Conservation (phyloP, 2,797 vertebrate genomes). For the Darevskia nairensis region DNA sequence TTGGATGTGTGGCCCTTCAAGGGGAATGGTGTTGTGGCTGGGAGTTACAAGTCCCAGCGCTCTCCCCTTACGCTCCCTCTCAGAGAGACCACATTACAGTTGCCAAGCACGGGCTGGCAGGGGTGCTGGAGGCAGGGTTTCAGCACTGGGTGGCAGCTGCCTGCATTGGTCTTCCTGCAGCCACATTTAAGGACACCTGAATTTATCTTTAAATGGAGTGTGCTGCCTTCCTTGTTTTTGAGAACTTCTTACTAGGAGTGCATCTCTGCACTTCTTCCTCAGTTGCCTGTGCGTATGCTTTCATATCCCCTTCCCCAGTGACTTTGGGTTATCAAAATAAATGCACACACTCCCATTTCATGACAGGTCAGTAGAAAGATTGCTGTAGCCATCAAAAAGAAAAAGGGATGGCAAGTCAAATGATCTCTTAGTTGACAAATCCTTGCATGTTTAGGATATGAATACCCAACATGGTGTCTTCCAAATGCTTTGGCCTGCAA, state of each 20-base stretch:
- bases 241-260: background rate
- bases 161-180: background rate
- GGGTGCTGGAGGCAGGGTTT: background rate
- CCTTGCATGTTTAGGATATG: too few relatives aligned
- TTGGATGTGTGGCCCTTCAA: rapidly evolving
- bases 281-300: background rate
- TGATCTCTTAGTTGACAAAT: too few relatives aligned
- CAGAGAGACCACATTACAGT: background rate
- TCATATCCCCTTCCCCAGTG: background rate
- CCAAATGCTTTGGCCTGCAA: too few relatives aligned
- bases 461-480: too few relatives aligned
- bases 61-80: too few relatives aligned
- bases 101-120: background rate
- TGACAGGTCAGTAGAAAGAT: background rate
- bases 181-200: background rate
- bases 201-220: background rate
- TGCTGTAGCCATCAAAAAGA: background rate
- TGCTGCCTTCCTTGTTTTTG: background rate
- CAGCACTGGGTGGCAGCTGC: background rate
- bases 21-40: too few relatives aligned
- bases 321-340: background rate
- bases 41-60: background rate
- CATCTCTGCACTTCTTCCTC: background rate
- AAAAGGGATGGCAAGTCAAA: too few relatives aligned
- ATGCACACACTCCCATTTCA: too few relatives aligned